Evolutionary conservation across 92 coral and sea anemone genomes (phyloP), one percentile per base, ranked within the genome.

Genomic region (Blastomussa wellsi): DNA sequence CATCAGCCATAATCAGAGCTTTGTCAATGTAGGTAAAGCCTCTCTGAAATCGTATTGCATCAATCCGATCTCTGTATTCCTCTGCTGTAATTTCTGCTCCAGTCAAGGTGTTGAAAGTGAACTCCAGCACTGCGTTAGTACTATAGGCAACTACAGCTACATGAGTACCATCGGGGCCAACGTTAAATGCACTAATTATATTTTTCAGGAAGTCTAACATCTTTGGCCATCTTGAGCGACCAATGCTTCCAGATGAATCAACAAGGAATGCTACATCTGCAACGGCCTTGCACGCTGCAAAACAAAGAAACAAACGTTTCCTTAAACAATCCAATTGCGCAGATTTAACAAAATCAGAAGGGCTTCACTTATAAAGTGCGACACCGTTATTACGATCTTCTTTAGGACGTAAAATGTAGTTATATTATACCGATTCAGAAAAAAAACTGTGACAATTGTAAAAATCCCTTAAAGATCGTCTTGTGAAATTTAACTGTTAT

Each of bases 171-270:
- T 89, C 86, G 15, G 92, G 92, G 10, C 94, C 89, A 38, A 93
- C 88, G 24, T 90, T 89, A 85, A 93, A 91, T 26, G 53, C 78
- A 3, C 76, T 78, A 3, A 84, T 73, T 10, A 91, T 33, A 0
- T 86, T 69, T 22, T 74, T 75, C 55, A 93, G 51, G 83, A 93
- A 93, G 7, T 51, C n/a, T 72, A 88, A 85, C 84, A 88, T 57
- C 53, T 48, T 59, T 17, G 76, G 72, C 88, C 93, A 93, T 78
- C 85, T 86, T 29, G 26, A 7, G 42, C 84, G 65, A 39, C 97
- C 97, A 62, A 93, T 93, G 55, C 94, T 91, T 36, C 97, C 97
- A 0, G 97, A 93, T 9, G 93, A 90, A 31, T 93, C 97, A 24
- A 93, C 87, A 5, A 93, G 72, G 59, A 93, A 88, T 2, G 90